Percentiles rank a stretch among this genome's conserved stretches.
phyloP scores from a whole-genome alignment of 53 echinoderm and acorn worm genomes.

The Mesocentrotus franciscanus region DNA sequence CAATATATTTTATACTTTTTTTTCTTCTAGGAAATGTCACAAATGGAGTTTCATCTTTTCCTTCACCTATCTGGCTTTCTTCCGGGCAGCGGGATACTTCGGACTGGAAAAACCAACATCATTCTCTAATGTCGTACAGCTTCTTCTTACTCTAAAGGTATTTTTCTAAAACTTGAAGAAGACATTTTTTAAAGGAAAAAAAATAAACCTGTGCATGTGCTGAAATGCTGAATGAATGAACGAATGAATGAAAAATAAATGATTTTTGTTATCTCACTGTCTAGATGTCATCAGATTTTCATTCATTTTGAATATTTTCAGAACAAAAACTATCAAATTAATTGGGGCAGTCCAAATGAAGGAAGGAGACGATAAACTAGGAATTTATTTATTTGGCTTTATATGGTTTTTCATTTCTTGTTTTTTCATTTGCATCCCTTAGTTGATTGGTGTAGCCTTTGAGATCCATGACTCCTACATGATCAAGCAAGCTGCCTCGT shows the following conservation, averaged over 20 bases:
- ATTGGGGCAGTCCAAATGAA: too few relatives aligned
- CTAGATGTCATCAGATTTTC: too few relatives aligned
- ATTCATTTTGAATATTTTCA: too few relatives aligned
- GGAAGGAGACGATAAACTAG: too few relatives aligned
- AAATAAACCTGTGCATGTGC: neutral
- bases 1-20: neutral
- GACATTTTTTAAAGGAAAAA: neutral
- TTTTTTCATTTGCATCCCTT: neutral
- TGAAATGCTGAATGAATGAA: too few relatives aligned
- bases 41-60: conserved; percentile 79
- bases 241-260: too few relatives aligned
- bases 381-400: too few relatives aligned
- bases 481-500: conserved; percentile 56
- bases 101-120: conserved; percentile 85
- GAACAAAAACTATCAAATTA: too few relatives aligned
- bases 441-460: conserved; percentile 91
- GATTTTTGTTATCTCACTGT: too few relatives aligned
- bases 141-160: conserved; percentile 93
- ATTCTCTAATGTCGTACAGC: conserved; percentile 93
- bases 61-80: conserved; percentile 90
- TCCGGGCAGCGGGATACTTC: conserved; percentile 86
- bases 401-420: neutral
- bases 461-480: conserved; percentile 84
- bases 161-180: neutral
- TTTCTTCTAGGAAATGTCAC: conserved; percentile 78